These are phyloP conservation scores for Gallirallus australis DNA, from an alignment of 2,797 vertebrate species.

Conservation along the genomic window DNA sequence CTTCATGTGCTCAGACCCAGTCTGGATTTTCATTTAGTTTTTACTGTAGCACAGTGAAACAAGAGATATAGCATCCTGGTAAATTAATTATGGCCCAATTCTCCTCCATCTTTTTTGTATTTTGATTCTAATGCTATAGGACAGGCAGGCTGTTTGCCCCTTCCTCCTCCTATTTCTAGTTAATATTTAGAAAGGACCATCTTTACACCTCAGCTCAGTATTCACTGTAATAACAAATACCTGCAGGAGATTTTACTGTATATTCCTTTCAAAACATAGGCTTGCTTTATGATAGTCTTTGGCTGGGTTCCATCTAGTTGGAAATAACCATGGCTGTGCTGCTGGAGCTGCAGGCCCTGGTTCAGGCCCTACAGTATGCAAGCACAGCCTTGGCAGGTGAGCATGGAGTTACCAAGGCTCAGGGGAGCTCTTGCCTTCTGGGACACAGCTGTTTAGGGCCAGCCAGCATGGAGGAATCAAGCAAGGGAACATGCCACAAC, in stretches of 20 bases:
- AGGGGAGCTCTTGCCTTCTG: background rate
- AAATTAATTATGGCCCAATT: slow-evolving; percentile 67
- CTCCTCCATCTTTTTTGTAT: background rate
- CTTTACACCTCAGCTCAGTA: background rate
- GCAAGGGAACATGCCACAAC: background rate
- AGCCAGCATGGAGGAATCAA: background rate
- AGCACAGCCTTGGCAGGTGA: background rate
- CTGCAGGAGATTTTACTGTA: background rate
- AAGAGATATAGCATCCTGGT: slow-evolving; percentile 48
- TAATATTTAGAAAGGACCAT: background rate
- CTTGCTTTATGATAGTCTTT: background rate
- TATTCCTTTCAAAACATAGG: background rate
- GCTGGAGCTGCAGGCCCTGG: background rate
- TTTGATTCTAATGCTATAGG: slow-evolving; percentile 31
- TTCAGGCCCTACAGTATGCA: background rate
- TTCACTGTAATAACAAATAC: too few relatives aligned
- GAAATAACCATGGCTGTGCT: background rate
- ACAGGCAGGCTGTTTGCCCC: background rate
- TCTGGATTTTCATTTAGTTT: slow-evolving; percentile 79
- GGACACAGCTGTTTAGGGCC: background rate
- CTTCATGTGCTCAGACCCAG: slow-evolving; percentile 50
- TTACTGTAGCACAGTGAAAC: slow-evolving; percentile 61
- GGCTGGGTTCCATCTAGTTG: background rate
- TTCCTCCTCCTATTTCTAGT: background rate
- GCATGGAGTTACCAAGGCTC: background rate